A percentile compares a stretch with the other conserved stretches of the same genome.
Conservation (phyloP, 2,888 invertebrate species). For the Thymelicus lineola region DNA sequence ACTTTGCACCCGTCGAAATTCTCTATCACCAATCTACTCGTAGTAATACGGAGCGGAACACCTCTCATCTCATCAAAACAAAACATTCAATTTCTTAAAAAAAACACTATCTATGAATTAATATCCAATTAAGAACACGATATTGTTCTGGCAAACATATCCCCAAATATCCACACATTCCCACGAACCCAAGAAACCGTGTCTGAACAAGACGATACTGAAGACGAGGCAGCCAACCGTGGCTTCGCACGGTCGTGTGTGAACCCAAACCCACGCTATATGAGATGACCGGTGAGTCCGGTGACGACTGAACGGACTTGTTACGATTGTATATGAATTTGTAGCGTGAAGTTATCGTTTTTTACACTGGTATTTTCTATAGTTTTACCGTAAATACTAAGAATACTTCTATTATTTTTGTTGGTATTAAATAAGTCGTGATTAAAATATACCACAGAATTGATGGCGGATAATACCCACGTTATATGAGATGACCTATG, state of each 20-base stretch:
- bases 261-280: constrained; percentile 54
- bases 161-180: constrained; percentile 42
- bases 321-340: constrained; percentile 14
- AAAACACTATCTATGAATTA: constrained; percentile 22
- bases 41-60: too few species aligned
- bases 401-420: too few species aligned
- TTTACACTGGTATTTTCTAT: too few species aligned
- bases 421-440: too few species aligned
- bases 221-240: constrained; percentile 55
- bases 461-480: too few species aligned
- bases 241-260: constrained; percentile 58
- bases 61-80: neutral
- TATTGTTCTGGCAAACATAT: constrained; percentile 38
- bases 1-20: too few species aligned
- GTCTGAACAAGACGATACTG: constrained; percentile 56
- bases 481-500: too few species aligned
- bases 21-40: too few species aligned
- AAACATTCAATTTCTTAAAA: neutral
- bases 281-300: constrained; percentile 57
- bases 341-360: too few species aligned
- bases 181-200: constrained; percentile 54
- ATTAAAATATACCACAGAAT: too few species aligned
- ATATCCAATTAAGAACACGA: constrained; percentile 39
- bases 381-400: too few species aligned
- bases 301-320: constrained; percentile 29